Percentiles rank a stretch among this genome's conserved stretches.
phyloP scores from a whole-genome alignment of 2,888 invertebrate species.

The Stenotaenia linearis region DNA sequence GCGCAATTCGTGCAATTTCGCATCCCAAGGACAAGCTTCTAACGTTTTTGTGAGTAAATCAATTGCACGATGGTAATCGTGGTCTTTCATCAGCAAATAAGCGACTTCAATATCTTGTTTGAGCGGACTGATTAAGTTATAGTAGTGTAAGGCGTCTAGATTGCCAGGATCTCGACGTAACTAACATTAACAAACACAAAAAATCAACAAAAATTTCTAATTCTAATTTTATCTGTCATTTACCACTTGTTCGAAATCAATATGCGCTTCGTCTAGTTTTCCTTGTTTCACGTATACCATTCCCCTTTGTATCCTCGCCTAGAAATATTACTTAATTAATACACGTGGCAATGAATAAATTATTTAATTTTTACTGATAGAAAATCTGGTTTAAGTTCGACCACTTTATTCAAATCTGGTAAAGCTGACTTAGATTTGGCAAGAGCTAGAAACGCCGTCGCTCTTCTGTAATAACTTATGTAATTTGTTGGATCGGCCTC shows the following conservation, averaged over 20 bases:
- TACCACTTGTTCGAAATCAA: conserved; percentile 79
- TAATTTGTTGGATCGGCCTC: conserved; percentile 95
- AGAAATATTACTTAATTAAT: too few species aligned
- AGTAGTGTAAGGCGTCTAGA: conserved; percentile 65
- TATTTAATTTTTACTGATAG: conserved; percentile 60
- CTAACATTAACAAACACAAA: conserved; percentile 46
- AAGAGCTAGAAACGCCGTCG: conserved; percentile 90
- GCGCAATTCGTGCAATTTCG: conserved; percentile 71
- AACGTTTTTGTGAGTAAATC: conserved; percentile 60
- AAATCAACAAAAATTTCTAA: not conserved
- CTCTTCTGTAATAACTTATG: conserved; percentile 90
- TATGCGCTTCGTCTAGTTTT: conserved; percentile 70
- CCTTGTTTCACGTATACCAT: conserved; percentile 86
- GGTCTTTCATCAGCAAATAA: conserved; percentile 57
- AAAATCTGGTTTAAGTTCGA: conserved; percentile 93
- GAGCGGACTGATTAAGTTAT: conserved; percentile 60
- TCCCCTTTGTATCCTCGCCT: conserved; percentile 71
- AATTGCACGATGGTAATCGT: conserved; percentile 60
- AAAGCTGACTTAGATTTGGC: conserved; percentile 93
- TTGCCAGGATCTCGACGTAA: conserved; percentile 67
- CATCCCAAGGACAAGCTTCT: conserved; percentile 84
- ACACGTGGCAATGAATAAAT: too few species aligned
- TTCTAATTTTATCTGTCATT: too few species aligned
- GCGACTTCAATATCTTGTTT: conserved; percentile 60
- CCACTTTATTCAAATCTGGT: conserved; percentile 83